phyloP scores from a whole-genome alignment of 2,888 invertebrate genomes.

The Schizotus pectinicornis region DNA sequence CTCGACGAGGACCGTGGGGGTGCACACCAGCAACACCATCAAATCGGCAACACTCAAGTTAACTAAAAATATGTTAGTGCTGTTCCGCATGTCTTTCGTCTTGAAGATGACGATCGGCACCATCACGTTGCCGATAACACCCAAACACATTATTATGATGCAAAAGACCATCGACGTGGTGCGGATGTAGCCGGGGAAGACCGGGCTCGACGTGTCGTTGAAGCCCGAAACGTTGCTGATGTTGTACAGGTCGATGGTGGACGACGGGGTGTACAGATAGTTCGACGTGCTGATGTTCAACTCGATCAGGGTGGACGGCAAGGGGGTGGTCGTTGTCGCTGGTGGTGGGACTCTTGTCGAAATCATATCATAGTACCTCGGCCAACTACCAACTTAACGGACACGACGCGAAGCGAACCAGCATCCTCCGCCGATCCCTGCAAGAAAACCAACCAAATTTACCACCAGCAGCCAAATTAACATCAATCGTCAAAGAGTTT shows the following conservation, averaged over 20 bases:
- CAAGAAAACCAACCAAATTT: too few species aligned
- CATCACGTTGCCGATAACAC: slow-evolving; percentile 91
- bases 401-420: neutral
- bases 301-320: slow-evolving; percentile 35
- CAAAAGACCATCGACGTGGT: slow-evolving; percentile 89
- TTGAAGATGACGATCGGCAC: slow-evolving; percentile 91
- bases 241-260: slow-evolving; percentile 38
- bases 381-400: slow-evolving; percentile 5
- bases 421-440: neutral
- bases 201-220: slow-evolving; percentile 50
- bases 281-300: slow-evolving; percentile 44
- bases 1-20: slow-evolving; percentile 93
- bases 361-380: slow-evolving; percentile 53
- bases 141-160: slow-evolving; percentile 85
- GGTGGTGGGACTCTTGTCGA: slow-evolving; percentile 49
- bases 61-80: slow-evolving; percentile 93
- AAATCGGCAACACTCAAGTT: slow-evolving; percentile 93
- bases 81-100: slow-evolving; percentile 93
- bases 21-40: slow-evolving; percentile 88
- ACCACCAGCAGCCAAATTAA: too few species aligned
- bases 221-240: slow-evolving; percentile 34
- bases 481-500: too few species aligned
- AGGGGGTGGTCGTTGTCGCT: slow-evolving; percentile 23
- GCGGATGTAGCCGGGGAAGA: slow-evolving; percentile 83
- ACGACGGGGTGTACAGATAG: slow-evolving; percentile 45